Base-by-base conservation (phyloP, 2,113 vertebrate genomes). In the Sylvicapra grimmia region DNA sequence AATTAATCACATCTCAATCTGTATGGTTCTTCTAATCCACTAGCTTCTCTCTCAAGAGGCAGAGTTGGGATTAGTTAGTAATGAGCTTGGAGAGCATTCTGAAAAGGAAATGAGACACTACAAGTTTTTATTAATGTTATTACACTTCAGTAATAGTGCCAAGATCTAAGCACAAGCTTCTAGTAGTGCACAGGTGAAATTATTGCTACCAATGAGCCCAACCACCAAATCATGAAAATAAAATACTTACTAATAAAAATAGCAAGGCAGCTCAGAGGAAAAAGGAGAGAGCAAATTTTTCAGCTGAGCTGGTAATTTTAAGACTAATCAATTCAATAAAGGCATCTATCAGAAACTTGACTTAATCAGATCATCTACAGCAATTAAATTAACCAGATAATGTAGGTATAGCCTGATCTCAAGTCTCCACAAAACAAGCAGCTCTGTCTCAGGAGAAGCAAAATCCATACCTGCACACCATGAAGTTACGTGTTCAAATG, bases 61-160 rank as follows among this genome's bases (percentile, higher is more conserved):
- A 95, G 82, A 77, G 47, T 36, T 79, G 53, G n/a, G 80, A 89
- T 97, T 96, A 95, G 94, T 92, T 83, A 88, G 91, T 87, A 95
- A 96, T 92, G 96, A 96, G 80, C 82, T 93, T 49, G 79, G 58
- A 75, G n/a, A 93, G 58, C 65, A 58, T 95, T 96, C 93, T 90
- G 58, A 96, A 87, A 91, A 96, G 95, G 89, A 97, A 98, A 98
- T 77, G 96, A 98, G 96, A 75, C n/a, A 31, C 86, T 92, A 68
- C 47, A 63, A 61, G 89, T 94, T 92, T 91, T 93, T 94, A 89
- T 84, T 96, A 91, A 91, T 82, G 89, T 92, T 84, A 93, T 84
- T 89, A 91, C 10, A 5, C 87, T 93, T 95, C 88, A 80, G 51
- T 84, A 93, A 80, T 65, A 97, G 75, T 8, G 19, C 56, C 51